phyloP scores from a whole-genome alignment of 2,113 vertebrate species.

The Scalopus aquaticus region DNA sequence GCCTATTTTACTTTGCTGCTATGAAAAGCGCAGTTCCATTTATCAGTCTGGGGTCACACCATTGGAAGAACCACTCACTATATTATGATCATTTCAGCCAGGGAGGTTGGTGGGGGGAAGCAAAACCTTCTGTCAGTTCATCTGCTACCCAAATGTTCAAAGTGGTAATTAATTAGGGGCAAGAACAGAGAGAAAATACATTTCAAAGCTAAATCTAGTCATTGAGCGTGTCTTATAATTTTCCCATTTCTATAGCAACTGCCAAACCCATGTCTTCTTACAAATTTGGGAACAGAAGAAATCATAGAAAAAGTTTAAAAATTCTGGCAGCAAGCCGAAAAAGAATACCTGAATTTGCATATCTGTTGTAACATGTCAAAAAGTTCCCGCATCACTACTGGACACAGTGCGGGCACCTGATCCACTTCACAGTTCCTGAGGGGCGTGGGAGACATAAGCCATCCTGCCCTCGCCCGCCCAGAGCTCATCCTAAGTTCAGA shows the following conservation, averaged over 20 bases:
- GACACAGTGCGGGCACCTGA: background rate
- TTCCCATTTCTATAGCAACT: constrained; percentile 69
- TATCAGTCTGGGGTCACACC: constrained; percentile 64
- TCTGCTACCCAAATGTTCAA: constrained; percentile 63
- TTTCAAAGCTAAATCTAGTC: constrained; percentile 73
- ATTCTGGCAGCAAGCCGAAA: background rate
- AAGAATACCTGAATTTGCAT: background rate
- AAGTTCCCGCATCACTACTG: background rate
- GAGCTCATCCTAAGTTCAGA: background rate
- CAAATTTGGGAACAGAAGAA: constrained; percentile 50
- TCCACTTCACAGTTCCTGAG: background rate
- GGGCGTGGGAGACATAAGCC: accelerated
- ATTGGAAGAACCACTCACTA: constrained; percentile 64
- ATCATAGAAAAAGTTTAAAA: background rate
- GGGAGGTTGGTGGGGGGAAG: no score
- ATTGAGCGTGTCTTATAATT: constrained; percentile 58
- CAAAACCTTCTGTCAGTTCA: constrained; percentile 63
- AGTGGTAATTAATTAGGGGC: constrained; percentile 71
- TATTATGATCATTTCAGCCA: constrained; percentile 73
- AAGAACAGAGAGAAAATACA: constrained; percentile 56
- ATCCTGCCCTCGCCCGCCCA: background rate
- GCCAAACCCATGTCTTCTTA: constrained; percentile 45
- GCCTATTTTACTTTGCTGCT: constrained; percentile 4
- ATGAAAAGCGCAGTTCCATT: constrained; percentile 51
- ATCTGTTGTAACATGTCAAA: background rate